Base-by-base conservation (phyloP, 2,113 vertebrate species). In the Colaptes auratus region DNA sequence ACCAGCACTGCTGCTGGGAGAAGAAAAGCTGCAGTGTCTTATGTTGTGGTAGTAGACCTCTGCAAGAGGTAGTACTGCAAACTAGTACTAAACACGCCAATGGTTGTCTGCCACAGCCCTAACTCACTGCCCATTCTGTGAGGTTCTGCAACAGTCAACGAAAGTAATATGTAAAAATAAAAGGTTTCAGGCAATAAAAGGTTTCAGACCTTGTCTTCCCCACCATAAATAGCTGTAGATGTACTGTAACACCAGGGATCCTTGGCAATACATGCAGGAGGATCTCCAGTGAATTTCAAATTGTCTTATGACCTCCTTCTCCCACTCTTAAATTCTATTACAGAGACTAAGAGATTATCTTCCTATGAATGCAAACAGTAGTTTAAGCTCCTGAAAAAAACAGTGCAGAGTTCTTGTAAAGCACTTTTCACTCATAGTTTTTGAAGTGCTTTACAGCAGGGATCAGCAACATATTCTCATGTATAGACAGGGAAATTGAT, bases 271-370 rank as follows among this genome's bases (percentile, higher is more conserved):
- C 33, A 42, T 0, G 3, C 60, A 78, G 25, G 9, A 90, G 25
- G 9, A 60, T 64, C 52, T 28, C 61, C 87, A 74, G 61, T 3
- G 17, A 77, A 88, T 69, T 86, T 66, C 12, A 36, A 5, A 7
- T 74, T 86, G 81, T 52, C 60, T 71, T 64, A 46, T 3, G 7
- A 86, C 15, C 25, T 86, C 33, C 21, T 20, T 77, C 58, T 77
- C 56, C 61, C 91, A 36, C 28, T 35, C n/a, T 67, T 44, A 78
- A 81, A 44, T 9, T 76, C 31, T 58, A 74, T 86, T 92, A 90
- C 42, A 80, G 46, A 82, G 42, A 87, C 81, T 85, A 86, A 80
- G 60, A 86, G 17, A 82, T 88, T 88, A 81, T 66, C 61, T 71
- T 86, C 33, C 82, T 60, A 1, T 16, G 46, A 92, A 65, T 33